phyloP scores from a whole-genome alignment of 2,113 vertebrate genomes.

The Amphiprion ocellaris region DNA sequence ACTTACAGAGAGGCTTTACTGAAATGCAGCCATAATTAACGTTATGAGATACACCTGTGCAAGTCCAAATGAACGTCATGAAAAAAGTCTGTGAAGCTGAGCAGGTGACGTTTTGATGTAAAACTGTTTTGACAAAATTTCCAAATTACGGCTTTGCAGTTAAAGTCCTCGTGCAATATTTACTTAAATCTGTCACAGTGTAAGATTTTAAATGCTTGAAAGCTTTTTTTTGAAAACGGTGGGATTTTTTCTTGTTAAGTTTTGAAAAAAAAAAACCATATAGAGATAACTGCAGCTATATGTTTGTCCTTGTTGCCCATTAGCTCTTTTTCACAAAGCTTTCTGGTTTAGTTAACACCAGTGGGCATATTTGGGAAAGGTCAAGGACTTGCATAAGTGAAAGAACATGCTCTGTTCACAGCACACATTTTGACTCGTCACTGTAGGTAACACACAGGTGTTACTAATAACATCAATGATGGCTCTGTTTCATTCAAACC shows the following conservation, averaged over 20 bases:
- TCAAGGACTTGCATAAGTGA: background rate
- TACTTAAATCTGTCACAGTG: too few relatives aligned
- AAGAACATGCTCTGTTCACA: too few relatives aligned
- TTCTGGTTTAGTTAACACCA: too few relatives aligned
- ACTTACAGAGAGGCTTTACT: background rate
- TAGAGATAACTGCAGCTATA: background rate
- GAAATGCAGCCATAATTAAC: background rate
- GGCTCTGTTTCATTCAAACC: background rate
- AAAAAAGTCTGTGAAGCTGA: background rate
- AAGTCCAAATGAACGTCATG: background rate
- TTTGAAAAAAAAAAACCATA: too few relatives aligned
- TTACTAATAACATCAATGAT: background rate
- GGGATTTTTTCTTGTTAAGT: too few relatives aligned
- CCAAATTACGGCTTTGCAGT: background rate
- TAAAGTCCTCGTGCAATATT: too few relatives aligned
- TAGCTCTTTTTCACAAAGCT: too few relatives aligned
- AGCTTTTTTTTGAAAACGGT: too few relatives aligned
- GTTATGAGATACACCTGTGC: background rate
- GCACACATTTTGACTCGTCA: background rate
- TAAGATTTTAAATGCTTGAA: too few relatives aligned
- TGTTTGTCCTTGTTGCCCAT: background rate
- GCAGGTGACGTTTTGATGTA: background rate
- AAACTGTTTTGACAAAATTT: background rate
- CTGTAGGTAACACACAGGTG: conserved; percentile 2
- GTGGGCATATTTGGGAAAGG: background rate